A percentile compares a stretch with the other conserved stretches of the same genome.
Conservation (phyloP, 2,888 invertebrate genomes). For the Melikaiella ostensackeni region DNA sequence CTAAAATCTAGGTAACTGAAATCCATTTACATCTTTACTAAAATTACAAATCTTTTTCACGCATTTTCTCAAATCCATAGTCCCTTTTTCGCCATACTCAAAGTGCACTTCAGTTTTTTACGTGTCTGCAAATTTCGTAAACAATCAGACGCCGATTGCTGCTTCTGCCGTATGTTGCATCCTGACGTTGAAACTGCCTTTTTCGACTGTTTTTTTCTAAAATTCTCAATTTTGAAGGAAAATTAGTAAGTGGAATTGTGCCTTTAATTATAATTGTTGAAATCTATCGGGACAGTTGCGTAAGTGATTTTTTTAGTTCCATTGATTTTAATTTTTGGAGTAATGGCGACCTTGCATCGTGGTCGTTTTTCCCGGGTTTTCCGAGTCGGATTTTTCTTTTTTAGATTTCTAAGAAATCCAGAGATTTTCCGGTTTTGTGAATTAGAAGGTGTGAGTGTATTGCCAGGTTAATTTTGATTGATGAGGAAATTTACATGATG, state of each 20-base stretch:
- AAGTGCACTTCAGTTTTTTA: constrained; percentile 1
- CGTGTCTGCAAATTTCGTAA: background rate
- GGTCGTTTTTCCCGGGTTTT: constrained; percentile 4
- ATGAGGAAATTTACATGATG: background rate
- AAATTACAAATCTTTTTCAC: background rate
- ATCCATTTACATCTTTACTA: background rate
- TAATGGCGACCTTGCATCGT: constrained; percentile 21
- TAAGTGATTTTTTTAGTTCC: background rate
- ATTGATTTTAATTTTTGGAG: background rate
- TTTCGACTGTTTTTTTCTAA: background rate
- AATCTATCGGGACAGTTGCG: background rate
- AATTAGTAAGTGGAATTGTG: background rate
- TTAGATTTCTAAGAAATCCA: background rate
- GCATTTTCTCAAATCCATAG: background rate
- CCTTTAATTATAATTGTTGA: background rate
- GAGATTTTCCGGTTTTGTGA: background rate
- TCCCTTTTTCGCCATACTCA: background rate
- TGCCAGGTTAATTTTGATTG: background rate
- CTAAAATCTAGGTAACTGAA: constrained; percentile 4
- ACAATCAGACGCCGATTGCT: background rate
- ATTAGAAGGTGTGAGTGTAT: background rate
- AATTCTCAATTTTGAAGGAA: background rate
- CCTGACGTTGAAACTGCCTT: background rate
- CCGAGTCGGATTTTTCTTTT: background rate
- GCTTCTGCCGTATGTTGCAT: background rate